Evolutionary conservation across 2,888 invertebrate species (phyloP).

Genomic region (Rapana venosa): DNA sequence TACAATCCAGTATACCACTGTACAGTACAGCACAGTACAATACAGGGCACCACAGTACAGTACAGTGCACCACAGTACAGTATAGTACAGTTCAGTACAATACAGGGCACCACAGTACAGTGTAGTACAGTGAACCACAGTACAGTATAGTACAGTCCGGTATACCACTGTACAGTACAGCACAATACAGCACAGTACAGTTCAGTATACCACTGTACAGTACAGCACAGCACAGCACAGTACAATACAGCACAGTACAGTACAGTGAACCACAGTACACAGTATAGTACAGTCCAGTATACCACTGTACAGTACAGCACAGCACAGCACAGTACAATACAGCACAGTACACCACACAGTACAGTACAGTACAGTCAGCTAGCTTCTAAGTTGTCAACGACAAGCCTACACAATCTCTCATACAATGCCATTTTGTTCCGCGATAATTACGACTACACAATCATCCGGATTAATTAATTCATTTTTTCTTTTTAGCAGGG

Average conservation of each 20-base stretch:
- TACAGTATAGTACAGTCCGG: neutral
- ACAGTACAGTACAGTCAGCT: neutral
- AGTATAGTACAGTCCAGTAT: neutral
- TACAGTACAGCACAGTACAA: too few relatives aligned
- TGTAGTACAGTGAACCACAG: too few relatives aligned
- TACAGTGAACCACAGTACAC: neutral
- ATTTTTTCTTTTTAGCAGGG: too few relatives aligned
- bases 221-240: neutral
- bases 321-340: neutral
- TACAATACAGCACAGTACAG: neutral
- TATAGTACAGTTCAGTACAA: neutral
- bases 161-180: neutral
- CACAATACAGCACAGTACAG: neutral
- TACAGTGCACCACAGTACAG: neutral
- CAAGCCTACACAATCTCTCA: too few relatives aligned
- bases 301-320: neutral
- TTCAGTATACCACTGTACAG: neutral
- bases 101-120: neutral
- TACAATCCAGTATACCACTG: too few relatives aligned
- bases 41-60: neutral
- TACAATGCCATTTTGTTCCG: too few relatives aligned
- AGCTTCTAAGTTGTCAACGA: too few relatives aligned
- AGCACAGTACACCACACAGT: neutral
- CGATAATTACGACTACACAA: too few relatives aligned
- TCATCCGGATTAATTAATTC: too few relatives aligned